Evolutionary conservation across 2,113 vertebrate genomes (phyloP).

Genomic region (Bubo scandiacus): DNA sequence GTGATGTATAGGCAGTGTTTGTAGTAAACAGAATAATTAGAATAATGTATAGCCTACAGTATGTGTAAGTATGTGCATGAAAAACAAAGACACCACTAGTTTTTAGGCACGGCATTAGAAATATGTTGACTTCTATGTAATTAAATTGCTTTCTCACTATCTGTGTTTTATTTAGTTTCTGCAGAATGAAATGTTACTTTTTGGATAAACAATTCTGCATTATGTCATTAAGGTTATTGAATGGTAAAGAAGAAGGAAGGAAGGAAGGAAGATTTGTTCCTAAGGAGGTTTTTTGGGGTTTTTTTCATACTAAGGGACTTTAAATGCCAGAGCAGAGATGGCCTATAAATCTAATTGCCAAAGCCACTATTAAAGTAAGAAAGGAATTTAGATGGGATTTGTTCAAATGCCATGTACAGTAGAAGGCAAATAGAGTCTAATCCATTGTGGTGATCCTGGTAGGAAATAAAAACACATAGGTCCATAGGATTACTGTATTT

Average conservation of each 20-base stretch:
- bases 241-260: not conserved
- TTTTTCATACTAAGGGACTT: not conserved
- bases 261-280: not conserved
- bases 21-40: not conserved
- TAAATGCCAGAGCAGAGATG: constrained; percentile 5
- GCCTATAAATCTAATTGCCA: constrained; percentile 32
- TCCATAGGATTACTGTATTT: not conserved
- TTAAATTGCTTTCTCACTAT: not conserved
- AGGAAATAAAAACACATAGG: not conserved
- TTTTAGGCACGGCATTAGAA: not conserved
- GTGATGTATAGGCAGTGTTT: not conserved
- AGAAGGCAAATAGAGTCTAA: constrained; percentile 7
- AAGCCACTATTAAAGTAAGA: not conserved
- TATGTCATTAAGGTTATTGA: not conserved
- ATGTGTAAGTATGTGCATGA: not conserved
- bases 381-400: constrained; percentile 43
- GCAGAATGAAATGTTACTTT: not conserved
- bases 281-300: not conserved
- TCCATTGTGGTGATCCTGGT: not conserved
- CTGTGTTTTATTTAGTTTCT: not conserved
- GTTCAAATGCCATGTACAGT: constrained; percentile 13
- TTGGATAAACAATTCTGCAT: not conserved
- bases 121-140: not conserved
- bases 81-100: not conserved
- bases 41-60: not conserved